Evolutionary conservation across 2,113 vertebrate genomes (phyloP).

Genomic region (Empidonax traillii): DNA sequence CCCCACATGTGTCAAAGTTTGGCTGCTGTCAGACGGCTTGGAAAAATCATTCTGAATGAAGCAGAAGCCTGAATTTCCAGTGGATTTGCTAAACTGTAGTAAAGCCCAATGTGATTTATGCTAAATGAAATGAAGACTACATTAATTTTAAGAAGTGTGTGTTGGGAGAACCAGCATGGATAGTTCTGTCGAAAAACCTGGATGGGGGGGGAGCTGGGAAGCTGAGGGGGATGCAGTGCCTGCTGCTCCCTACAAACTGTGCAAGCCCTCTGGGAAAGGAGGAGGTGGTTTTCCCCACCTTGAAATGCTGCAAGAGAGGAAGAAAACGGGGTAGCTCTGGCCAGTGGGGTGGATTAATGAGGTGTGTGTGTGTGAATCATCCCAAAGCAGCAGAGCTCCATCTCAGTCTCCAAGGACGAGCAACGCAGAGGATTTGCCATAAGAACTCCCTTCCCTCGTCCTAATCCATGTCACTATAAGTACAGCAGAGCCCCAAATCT

Average conservation of each 20-base stretch:
- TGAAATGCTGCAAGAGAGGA: not conserved
- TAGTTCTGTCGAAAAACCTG: not conserved
- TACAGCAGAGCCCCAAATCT: not conserved
- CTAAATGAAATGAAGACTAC: not conserved
- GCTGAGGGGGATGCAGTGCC: not conserved
- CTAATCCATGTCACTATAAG: not conserved
- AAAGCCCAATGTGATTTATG: not conserved
- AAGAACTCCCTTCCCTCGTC: not conserved
- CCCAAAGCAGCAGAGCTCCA: not conserved
- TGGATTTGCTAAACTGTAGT: not conserved
- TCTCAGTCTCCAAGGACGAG: not conserved
- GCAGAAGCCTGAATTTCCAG: not conserved
- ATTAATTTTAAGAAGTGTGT: not conserved
- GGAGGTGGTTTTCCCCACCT: not conserved
- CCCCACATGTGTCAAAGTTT: not conserved
- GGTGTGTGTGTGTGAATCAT: not conserved
- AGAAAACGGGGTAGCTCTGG: fast-evolving
- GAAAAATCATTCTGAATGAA: not conserved
- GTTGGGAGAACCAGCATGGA: not conserved
- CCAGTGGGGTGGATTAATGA: not conserved
- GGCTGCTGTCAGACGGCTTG: not conserved
- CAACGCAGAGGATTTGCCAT: not conserved
- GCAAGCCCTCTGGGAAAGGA: not conserved
- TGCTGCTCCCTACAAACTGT: not conserved
- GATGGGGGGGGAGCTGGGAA: not conserved